phyloP scores from a whole-genome alignment of 2,888 invertebrate genomes.

The Agriopis leucophaearia region DNA sequence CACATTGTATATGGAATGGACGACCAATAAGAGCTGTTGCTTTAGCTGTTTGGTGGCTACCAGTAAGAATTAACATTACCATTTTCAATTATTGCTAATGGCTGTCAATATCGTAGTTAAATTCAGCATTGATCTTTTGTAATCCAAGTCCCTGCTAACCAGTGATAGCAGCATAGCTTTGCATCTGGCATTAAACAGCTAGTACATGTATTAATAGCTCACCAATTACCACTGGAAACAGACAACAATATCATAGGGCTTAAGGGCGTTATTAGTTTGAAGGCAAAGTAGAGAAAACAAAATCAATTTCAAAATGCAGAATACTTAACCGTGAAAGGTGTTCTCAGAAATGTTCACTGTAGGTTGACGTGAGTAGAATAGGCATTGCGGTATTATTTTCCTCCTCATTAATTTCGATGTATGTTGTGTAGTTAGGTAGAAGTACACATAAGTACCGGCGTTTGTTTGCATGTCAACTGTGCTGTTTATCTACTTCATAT shows the following conservation, averaged over 20 bases:
- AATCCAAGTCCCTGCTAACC: constrained; percentile 66
- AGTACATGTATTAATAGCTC: constrained; percentile 48
- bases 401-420: constrained; percentile 60
- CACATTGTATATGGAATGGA: neutral
- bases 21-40: neutral
- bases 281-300: constrained; percentile 54
- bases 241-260: constrained; percentile 51
- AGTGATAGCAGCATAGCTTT: constrained; percentile 62
- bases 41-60: too few species aligned
- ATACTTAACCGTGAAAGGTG: constrained; percentile 76
- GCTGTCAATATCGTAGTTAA: constrained; percentile 34
- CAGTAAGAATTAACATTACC: neutral
- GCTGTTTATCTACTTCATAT: constrained; percentile 45
- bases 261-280: constrained; percentile 57
- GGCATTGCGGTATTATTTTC: constrained; percentile 62
- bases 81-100: neutral
- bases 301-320: constrained; percentile 72
- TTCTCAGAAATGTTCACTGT: constrained; percentile 71
- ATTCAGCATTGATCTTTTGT: constrained; percentile 75
- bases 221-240: constrained; percentile 46
- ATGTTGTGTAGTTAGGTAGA: constrained; percentile 43
- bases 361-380: constrained; percentile 66
- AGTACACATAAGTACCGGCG: constrained; percentile 22
- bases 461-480: constrained; percentile 51
- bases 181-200: constrained; percentile 65